Conservation (phyloP, 2,888 invertebrate genomes). For the Drosophila histrio region DNA sequence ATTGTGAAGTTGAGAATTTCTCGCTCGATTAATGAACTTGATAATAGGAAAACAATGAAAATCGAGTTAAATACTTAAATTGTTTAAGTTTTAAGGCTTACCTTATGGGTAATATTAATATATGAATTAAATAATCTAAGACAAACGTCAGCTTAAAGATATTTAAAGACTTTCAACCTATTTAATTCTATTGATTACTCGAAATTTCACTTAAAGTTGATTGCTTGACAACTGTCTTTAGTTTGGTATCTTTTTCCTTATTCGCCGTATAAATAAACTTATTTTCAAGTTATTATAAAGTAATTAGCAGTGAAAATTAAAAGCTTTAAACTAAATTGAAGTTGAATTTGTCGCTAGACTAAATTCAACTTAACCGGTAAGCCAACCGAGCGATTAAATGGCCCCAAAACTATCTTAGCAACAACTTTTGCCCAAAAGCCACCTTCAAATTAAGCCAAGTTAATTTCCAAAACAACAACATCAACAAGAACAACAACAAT, state of each 20-base stretch:
- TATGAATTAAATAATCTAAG: too few species aligned
- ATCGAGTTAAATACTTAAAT: too few species aligned
- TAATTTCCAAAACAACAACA: slow-evolving; percentile 47
- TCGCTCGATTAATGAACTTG: background rate
- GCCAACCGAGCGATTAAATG: slow-evolving; percentile 41
- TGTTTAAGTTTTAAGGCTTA: too few species aligned
- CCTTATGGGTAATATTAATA: too few species aligned
- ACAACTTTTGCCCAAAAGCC: slow-evolving; percentile 26
- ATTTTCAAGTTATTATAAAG: slow-evolving; percentile 18
- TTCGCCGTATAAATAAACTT: background rate
- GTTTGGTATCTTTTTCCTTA: background rate
- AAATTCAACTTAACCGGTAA: slow-evolving; percentile 8
- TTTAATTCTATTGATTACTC: too few species aligned
- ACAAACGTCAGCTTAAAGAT: background rate
- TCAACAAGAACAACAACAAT: slow-evolving; percentile 8
- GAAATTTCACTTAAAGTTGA: background rate
- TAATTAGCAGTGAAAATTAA: slow-evolving; percentile 17
- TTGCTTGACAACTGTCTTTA: background rate
- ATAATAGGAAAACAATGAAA: background rate
- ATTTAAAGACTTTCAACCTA: too few species aligned
- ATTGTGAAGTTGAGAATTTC: background rate
- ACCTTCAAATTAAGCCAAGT: slow-evolving; percentile 58
- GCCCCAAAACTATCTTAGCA: slow-evolving; percentile 34
- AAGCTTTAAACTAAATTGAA: slow-evolving; percentile 3
- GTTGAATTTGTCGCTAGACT: slow-evolving; percentile 20